A percentile compares a stretch with the other conserved stretches of the same genome.
Conservation (phyloP, 2,888 invertebrate genomes). For the Arrhopalites spinosus region DNA sequence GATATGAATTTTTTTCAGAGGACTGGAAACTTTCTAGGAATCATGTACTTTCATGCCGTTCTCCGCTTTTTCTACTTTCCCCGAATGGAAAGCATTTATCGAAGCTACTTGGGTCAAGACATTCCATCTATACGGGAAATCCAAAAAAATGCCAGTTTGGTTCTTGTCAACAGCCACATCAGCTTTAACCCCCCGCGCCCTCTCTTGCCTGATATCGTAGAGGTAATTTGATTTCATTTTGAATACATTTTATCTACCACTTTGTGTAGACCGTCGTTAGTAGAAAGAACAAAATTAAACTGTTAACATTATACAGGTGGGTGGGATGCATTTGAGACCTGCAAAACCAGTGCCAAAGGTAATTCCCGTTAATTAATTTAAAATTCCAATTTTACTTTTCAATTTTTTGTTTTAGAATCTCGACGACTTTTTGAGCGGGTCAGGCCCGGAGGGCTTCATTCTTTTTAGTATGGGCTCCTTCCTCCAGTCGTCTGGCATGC, state of each 20-base stretch:
- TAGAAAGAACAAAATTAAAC: too few species aligned
- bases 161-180: constrained; percentile 4
- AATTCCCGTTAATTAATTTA: neutral
- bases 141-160: constrained; percentile 10
- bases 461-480: constrained; percentile 20
- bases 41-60: constrained; percentile 17
- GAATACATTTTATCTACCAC: too few species aligned
- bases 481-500: constrained; percentile 8
- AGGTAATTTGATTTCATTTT: too few species aligned
- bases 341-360: constrained; percentile 53
- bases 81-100: constrained; percentile 1
- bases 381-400: too few species aligned
- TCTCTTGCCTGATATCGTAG: constrained; percentile 27
- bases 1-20: constrained; percentile 12
- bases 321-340: constrained; percentile 55
- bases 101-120: neutral
- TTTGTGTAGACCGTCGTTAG: too few species aligned
- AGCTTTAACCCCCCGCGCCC: neutral
- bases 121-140: neutral
- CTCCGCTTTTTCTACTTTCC: neutral
- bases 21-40: constrained; percentile 32
- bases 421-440: constrained; percentile 4
- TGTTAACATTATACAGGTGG: too few species aligned
- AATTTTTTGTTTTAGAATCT: constrained; percentile 4
- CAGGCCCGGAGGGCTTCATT: constrained; percentile 5